Evolutionary conservation across 2,888 invertebrate species (phyloP).

Genomic region (Loripinus fragilis): DNA sequence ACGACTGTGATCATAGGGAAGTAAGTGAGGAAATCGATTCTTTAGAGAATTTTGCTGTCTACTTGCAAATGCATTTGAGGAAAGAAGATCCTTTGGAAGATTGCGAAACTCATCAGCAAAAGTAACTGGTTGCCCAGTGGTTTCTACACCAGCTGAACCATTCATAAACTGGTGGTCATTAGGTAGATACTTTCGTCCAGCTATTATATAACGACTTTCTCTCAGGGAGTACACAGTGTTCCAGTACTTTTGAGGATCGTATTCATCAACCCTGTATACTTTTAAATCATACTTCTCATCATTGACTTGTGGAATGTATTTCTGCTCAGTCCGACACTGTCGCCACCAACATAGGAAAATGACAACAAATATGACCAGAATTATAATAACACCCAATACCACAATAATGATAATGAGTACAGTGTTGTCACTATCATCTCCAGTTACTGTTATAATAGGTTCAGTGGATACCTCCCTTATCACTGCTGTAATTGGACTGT

Average conservation of each 20-base stretch:
- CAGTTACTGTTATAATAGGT: too few relatives aligned
- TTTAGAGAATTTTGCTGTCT: conserved; percentile 68
- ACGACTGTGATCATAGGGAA: conserved; percentile 81
- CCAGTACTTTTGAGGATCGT: conserved; percentile 75
- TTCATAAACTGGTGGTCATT: conserved; percentile 45
- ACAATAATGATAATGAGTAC: conserved; percentile 66
- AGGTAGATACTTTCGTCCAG: conserved; percentile 67
- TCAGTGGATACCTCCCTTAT: conserved; percentile 31
- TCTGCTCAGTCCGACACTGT: conserved; percentile 34
- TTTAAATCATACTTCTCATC: conserved; percentile 59
- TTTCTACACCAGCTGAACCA: conserved; percentile 35
- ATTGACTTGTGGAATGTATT: conserved; percentile 50
- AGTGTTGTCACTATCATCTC: too few relatives aligned
- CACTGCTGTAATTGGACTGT: conserved; percentile 4
- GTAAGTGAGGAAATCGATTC: conserved; percentile 80
- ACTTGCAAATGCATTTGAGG: conserved; percentile 68
- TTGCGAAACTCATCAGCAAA: conserved; percentile 79
- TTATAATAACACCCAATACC: conserved; percentile 64
- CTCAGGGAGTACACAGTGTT: conserved; percentile 66
- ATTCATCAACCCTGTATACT: conserved; percentile 61
- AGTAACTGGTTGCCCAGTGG: conserved; percentile 55
- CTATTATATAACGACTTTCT: conserved; percentile 72
- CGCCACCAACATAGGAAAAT: conserved; percentile 68
- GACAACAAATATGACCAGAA: conserved; percentile 64
- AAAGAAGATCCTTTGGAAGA: conserved; percentile 72